phyloP scores from a whole-genome alignment of 2,797 vertebrate species.

The Crypturellus tataupa region DNA sequence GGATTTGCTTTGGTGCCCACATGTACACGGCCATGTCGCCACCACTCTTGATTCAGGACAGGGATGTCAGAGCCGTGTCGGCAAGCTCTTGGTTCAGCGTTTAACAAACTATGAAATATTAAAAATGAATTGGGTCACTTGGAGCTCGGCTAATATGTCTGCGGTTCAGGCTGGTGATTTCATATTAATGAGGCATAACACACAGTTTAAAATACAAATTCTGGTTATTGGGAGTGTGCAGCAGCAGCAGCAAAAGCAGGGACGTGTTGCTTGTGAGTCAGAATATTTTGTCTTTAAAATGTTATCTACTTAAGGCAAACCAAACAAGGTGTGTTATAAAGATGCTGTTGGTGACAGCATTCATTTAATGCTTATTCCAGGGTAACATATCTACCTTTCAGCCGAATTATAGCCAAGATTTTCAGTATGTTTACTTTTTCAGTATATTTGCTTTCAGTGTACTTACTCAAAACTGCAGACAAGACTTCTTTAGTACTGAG shows the following conservation, averaged over 20 bases:
- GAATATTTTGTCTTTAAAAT: conserved; percentile 36
- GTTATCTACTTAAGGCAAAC: conserved; percentile 1
- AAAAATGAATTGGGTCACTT: conserved; percentile 56
- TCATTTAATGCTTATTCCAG: background rate
- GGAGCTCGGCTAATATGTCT: conserved; percentile 25
- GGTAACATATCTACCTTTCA: conserved; percentile 32
- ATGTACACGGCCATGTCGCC: conserved; percentile 50
- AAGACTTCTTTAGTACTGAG: background rate
- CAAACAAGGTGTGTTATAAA: conserved; percentile 25
- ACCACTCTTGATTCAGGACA: conserved; percentile 58
- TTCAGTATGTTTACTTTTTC: conserved; percentile 35
- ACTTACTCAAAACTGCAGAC: conserved; percentile 31
- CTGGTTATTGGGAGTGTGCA: background rate
- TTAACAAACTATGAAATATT: conserved; percentile 74
- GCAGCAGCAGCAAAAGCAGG: background rate
- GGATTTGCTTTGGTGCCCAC: conserved; percentile 48
- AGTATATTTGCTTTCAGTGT: conserved; percentile 38
- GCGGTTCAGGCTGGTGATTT: conserved; percentile 29
- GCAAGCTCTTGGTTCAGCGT: conserved; percentile 54
- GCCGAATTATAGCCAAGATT: conserved; percentile 42
- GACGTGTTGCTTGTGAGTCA: rapidly evolving
- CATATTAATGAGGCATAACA: conserved; percentile 46
- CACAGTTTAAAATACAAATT: conserved; percentile 31
- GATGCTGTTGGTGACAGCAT: background rate
- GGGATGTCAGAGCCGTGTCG: conserved; percentile 23